These are phyloP conservation scores for Acholoe squamosa DNA, from an alignment of 2,888 invertebrate genomes.

Conservation along the genomic window DNA sequence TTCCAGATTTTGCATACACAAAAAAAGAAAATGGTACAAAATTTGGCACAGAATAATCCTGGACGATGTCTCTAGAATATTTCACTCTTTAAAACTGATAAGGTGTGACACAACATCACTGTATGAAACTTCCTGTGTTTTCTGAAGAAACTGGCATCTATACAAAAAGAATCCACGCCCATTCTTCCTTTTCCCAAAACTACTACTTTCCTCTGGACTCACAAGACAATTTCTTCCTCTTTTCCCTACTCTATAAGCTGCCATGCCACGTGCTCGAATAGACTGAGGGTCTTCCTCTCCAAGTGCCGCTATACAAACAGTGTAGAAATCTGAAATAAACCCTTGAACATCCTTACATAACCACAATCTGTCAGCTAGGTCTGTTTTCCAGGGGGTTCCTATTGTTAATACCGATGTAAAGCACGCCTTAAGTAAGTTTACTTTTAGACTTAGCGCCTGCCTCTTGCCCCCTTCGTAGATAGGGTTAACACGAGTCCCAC, in stretches of 20 bases:
- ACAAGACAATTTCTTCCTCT: not conserved
- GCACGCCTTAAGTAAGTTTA: constrained; percentile 37
- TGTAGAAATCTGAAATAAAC: not conserved
- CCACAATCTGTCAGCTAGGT: constrained; percentile 21
- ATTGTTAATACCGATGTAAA: constrained; percentile 19
- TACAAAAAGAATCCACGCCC: no score
- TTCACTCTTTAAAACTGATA: no score
- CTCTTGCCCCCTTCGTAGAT: not conserved
- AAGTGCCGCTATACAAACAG: constrained; percentile 29
- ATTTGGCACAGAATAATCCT: no score
- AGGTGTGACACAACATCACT: no score
- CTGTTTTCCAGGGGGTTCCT: not conserved
- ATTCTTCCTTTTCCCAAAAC: no score
- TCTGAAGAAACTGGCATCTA: no score
- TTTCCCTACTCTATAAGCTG: not conserved
- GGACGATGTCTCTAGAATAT: no score
- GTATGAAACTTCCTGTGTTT: no score
- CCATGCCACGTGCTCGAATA: not conserved
- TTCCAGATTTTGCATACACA: no score
- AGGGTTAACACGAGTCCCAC: not conserved
- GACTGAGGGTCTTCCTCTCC: not conserved
- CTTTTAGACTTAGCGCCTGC: not conserved
- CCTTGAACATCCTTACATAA: not conserved
- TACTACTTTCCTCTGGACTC: no score
- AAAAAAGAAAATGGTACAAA: no score